Evolutionary conservation across 2,888 invertebrate genomes (phyloP), one percentile per base, ranked within the genome.

Genomic region (Eubasilissa splendida): DNA sequence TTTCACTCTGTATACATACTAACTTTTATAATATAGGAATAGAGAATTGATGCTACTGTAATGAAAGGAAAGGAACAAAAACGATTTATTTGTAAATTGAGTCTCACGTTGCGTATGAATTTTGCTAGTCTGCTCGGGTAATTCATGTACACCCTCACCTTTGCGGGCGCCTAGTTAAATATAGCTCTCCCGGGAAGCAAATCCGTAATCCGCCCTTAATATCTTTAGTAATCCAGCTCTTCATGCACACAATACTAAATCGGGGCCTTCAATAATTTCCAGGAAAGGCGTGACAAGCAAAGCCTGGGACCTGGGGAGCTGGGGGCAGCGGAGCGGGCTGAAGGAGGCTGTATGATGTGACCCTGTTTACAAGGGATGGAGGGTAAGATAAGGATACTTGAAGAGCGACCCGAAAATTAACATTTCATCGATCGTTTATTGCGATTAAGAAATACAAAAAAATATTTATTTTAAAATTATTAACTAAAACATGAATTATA

Each of bases 211-310:
- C 66, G 14, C 54, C 42, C 70, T 56, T 79, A 79, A 78, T 80
- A 63, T 76, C 60, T 74, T 73, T 71, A 75, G 77, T 80, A 65
- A 79, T 78, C 78, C 75, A 83, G 76, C 53, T 52, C 70, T 14
- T 14, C 14, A n/a, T 33, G 33, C n/a, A 12, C 12, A 42, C 33
- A 14, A 68, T 14, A n/a, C 42, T 52, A 31, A 33, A 10, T 53
- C 70, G 22, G 54, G 70, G 9, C 14, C 53, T 54, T 70, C 70
- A 70, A 70, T 70, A 68, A 68, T 68, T 54, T 54, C 31, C 53
- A 70, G 14, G 70, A 53, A 54, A 54, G 14, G 54, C 54, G 54
- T 53, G 54, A 70, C 70, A 70, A 54, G 70, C 22, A 33, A 70
- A 31, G 31, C 42, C 50, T 12, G 9, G 42, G 66, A 42, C 66